Evolutionary conservation across 2,888 invertebrate species (phyloP).

Genomic region (Philhelius pedissequus): DNA sequence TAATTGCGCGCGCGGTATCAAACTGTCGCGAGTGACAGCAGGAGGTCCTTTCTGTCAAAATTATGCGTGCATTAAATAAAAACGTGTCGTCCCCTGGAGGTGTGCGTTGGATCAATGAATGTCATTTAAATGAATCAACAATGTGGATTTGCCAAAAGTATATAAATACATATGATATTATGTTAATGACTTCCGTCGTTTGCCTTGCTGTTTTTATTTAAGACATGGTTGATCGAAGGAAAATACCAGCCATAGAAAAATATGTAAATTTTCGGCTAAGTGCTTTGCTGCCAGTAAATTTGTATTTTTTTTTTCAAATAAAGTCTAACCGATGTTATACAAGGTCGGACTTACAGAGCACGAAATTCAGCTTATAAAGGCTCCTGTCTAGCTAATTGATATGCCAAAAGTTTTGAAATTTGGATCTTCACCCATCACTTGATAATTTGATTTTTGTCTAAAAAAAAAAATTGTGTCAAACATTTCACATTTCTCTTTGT

Average conservation of each 20-base stretch:
- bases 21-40: constrained; percentile 15
- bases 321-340: background rate
- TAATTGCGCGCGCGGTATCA: constrained; percentile 2
- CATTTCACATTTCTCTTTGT: no score
- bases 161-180: constrained; percentile 6
- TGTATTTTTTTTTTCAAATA: background rate
- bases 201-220: background rate
- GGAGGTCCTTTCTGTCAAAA: constrained; percentile 14
- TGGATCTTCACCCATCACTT: no score
- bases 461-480: no score
- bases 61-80: background rate
- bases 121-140: constrained; percentile 19
- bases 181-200: constrained; percentile 48
- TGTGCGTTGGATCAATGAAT: constrained; percentile 46
- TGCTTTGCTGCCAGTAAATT: constrained; percentile 9
- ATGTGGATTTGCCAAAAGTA: constrained; percentile 11
- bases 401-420: no score
- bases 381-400: no score
- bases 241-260: background rate
- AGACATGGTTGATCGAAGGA: background rate
- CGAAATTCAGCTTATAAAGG: no score
- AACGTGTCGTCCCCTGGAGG: background rate
- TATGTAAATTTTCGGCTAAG: constrained; percentile 36
- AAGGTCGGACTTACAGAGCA: background rate
- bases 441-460: no score